Evolutionary conservation across 2,797 vertebrate species (phyloP).

Genomic region (Linurgus olivaceus): DNA sequence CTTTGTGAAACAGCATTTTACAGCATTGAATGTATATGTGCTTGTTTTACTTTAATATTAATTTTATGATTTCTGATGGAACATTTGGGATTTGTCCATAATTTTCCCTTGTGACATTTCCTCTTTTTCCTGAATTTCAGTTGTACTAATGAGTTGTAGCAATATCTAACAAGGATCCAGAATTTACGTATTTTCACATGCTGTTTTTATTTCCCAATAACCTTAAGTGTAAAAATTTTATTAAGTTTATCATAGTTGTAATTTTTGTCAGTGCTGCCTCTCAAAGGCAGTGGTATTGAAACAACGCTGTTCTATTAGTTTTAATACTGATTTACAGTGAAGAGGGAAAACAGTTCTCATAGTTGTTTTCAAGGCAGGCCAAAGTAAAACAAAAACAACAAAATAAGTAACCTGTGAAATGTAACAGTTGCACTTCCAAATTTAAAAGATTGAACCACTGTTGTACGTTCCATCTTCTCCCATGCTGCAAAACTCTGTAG

Average conservation of each 20-base stretch:
- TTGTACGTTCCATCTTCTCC: conserved; percentile 65
- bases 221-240: neutral
- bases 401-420: neutral
- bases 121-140: neutral
- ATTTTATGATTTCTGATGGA: neutral
- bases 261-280: neutral
- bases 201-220: neutral
- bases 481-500: conserved; percentile 40
- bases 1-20: neutral
- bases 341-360: neutral
- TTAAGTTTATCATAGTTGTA: neutral
- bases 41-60: neutral
- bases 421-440: neutral
- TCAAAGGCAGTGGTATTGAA: neutral
- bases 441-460: neutral
- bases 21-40: neutral
- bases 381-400: neutral
- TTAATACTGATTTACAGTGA: neutral
- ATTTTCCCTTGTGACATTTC: neutral
- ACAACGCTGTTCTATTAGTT: neutral
- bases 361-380: neutral
- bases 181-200: neutral
- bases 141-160: neutral
- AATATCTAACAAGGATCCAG: neutral
- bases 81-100: neutral